These are phyloP conservation scores for Halisarca cf. caerulea DNA, from an alignment of 37 sponge, comb jelly and placozoan genomes.

Conservation along the genomic window DNA sequence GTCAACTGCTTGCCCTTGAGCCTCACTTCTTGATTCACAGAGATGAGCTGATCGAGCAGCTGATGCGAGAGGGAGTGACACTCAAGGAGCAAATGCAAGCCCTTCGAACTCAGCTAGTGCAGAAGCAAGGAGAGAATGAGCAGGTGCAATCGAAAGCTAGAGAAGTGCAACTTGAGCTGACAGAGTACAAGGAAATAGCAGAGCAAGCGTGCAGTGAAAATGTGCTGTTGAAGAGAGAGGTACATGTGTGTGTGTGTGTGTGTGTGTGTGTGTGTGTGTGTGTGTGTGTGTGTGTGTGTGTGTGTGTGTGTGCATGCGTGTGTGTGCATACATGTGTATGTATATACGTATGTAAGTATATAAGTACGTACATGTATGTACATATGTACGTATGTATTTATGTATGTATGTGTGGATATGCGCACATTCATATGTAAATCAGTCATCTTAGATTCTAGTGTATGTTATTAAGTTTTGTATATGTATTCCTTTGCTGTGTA, in stretches of 20 bases:
- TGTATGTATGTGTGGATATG: not conserved
- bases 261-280: too few species aligned
- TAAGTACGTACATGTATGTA: not conserved
- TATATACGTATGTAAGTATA: too few species aligned
- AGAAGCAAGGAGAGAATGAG: constrained; percentile 48
- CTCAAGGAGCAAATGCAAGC: constrained; percentile 70
- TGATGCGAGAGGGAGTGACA: constrained; percentile 87
- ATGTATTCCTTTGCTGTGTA: not conserved
- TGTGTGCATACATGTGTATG: not conserved
- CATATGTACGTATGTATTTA: constrained; percentile 8
- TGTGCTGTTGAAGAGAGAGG: constrained; percentile 70
- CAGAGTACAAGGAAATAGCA: constrained; percentile 86
- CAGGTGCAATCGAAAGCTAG: constrained; percentile 33
- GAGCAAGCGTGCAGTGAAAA: constrained; percentile 88
- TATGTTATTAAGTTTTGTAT: not conserved
- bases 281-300: too few species aligned
- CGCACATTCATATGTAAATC: constrained; percentile 4
- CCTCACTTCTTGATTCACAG: constrained; percentile 25
- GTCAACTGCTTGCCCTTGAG: not conserved
- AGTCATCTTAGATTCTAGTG: not conserved
- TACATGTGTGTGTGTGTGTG: not conserved
- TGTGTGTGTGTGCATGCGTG: too few species aligned
- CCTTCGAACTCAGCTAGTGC: constrained; percentile 51
- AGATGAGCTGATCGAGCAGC: constrained; percentile 82
- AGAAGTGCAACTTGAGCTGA: constrained; percentile 56